Evolutionary conservation across 2,797 vertebrate genomes (phyloP), one percentile per base, ranked within the genome.

Genomic region (Poeciliopsis presidionis): DNA sequence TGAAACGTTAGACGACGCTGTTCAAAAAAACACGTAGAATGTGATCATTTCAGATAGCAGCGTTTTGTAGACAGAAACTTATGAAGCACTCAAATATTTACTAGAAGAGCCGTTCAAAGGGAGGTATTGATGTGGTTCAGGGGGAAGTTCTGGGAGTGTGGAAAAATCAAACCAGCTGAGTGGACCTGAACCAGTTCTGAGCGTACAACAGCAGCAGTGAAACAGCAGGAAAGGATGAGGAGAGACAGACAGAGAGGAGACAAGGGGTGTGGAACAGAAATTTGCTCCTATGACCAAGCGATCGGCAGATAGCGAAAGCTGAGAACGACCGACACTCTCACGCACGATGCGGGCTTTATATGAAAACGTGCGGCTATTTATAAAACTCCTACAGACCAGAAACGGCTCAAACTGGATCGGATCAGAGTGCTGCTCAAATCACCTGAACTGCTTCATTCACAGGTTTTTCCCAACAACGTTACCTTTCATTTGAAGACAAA

Each of bases 261-360:
- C 25, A 7, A 1, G 8, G 61, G 81, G 79, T 65, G 83, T 84
- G 85, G 6, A 72, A 45, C 12, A 36, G 46, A 43, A 75, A 74
- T 82, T 36, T 86, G 61, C 7, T 28, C 84, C 85, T 77, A 78
- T 84, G 78, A 84, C 82, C 81, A 83, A 22, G 78, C 81, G 73
- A 83, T 73, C 83, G 84, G 86, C 59, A 84, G 70, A 72, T 28
- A 28, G 74, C 72, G 33, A 73, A 80, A 41, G 75, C 20, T 20
- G 47, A 79, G 61, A 81, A 65, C 61, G 39, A 22, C 46, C 3
- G 45, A 74, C 72, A 67, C 72, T 61, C 36, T 59, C 72, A 76
- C 39, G 46, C 73, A 73, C 59, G 47, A 85, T 53, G 76, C 67
- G 59, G 46, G 28, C 47, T 77, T 70, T 51, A 73, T 61, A 75